Evolutionary conservation across 2,888 invertebrate genomes (phyloP).

Genomic region (Apodemia arnacis): DNA sequence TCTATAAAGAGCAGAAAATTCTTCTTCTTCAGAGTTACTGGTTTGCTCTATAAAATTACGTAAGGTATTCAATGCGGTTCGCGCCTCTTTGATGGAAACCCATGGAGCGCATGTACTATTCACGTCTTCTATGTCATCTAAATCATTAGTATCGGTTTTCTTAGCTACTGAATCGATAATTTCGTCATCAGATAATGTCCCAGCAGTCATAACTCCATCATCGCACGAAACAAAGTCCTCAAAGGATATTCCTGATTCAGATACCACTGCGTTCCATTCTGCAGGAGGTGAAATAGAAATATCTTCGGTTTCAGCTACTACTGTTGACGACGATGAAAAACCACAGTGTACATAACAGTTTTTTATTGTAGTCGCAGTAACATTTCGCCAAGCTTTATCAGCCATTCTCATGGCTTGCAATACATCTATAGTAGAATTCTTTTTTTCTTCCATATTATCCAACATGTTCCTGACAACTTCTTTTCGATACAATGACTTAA

Average conservation of each 20-base stretch:
- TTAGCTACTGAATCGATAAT: conserved; percentile 63
- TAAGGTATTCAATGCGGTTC: background rate
- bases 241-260: conserved; percentile 41
- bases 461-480: conserved; percentile 44
- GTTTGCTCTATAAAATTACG: background rate
- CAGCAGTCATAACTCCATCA: conserved; percentile 40
- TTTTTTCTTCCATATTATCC: too few relatives aligned
- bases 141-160: conserved; percentile 63
- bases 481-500: conserved; percentile 54
- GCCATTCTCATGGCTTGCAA: too few relatives aligned
- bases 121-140: conserved; percentile 59
- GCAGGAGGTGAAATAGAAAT: conserved; percentile 3
- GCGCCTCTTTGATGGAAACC: conserved; percentile 1
- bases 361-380: too few relatives aligned
- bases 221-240: conserved; percentile 33
- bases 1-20: background rate
- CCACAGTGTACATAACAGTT: too few relatives aligned
- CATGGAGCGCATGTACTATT: conserved; percentile 63
- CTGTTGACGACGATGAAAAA: too few relatives aligned
- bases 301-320: too few relatives aligned
- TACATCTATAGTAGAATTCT: too few relatives aligned
- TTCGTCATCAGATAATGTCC: conserved; percentile 42
- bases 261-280: conserved; percentile 36
- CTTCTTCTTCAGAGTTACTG: background rate
- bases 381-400: too few relatives aligned